phyloP scores from a whole-genome alignment of 2,113 vertebrate genomes.

The Mormoops blainvillei region DNA sequence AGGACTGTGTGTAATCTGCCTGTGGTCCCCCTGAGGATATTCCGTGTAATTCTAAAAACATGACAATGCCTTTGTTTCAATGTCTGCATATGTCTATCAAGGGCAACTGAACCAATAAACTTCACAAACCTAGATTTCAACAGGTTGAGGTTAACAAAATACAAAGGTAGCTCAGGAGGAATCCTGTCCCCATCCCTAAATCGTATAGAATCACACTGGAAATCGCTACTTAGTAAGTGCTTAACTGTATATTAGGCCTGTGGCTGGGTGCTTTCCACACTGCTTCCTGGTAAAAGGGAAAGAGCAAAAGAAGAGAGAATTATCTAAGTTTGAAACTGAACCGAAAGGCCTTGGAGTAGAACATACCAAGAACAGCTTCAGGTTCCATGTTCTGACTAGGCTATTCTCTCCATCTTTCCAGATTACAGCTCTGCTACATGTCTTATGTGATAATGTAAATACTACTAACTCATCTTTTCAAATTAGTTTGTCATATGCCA shows the following conservation, averaged over 20 bases:
- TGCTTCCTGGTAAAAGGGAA: background rate
- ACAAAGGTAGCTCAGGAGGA: background rate
- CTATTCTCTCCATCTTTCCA: background rate
- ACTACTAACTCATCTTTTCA: background rate
- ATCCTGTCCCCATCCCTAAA: background rate
- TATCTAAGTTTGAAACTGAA: background rate
- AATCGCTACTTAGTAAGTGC: background rate
- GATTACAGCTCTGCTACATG: background rate
- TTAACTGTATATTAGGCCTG: background rate
- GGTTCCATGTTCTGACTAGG: background rate
- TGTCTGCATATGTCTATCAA: background rate
- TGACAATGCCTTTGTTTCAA: background rate
- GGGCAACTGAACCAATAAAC: background rate
- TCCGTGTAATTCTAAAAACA: background rate
- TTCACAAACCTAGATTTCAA: background rate
- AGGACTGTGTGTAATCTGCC: background rate
- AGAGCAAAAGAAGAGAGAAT: background rate
- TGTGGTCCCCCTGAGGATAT: background rate
- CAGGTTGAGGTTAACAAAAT: background rate
- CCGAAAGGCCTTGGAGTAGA: background rate
- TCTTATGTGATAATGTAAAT: background rate
- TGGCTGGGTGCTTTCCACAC: background rate
- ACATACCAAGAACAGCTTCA: background rate
- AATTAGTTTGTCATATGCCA: background rate
- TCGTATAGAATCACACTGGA: background rate